Percentiles rank a stretch among this genome's conserved stretches.
Evolutionary conservation across 2,888 invertebrate genomes (phyloP).

Genomic region (Dendrolimus houi): DNA sequence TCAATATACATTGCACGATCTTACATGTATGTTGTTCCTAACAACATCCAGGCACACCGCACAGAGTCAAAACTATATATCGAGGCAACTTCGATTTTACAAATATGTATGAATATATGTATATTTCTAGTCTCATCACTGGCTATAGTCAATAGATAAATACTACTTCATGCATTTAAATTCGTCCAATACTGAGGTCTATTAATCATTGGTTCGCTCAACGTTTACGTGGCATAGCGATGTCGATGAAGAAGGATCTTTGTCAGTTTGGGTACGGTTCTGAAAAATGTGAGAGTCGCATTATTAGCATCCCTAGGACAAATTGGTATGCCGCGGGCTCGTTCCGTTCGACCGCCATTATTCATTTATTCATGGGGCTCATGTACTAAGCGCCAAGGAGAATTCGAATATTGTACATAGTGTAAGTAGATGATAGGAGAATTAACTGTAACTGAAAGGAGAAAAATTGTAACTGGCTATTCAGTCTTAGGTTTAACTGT

Average conservation of each 20-base stretch:
- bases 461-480: not conserved
- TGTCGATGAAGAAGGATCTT: slow-evolving; percentile 45
- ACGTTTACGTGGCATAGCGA: slow-evolving; percentile 14
- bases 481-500: too few species aligned
- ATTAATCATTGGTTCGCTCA: slow-evolving; percentile 21
- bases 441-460: not conserved
- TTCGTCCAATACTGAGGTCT: slow-evolving; percentile 7
- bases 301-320: slow-evolving; percentile 63
- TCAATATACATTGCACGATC: too few species aligned
- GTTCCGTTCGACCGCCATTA: slow-evolving; percentile 58
- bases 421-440: slow-evolving; percentile 1
- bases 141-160: too few species aligned
- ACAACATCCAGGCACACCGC: too few species aligned
- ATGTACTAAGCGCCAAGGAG: slow-evolving; percentile 41
- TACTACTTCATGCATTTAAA: not conserved
- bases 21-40: too few species aligned
- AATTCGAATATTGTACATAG: slow-evolving; percentile 36
- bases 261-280: slow-evolving; percentile 35
- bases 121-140: too few species aligned
- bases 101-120: too few species aligned
- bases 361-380: slow-evolving; percentile 69
- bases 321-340: slow-evolving; percentile 66
- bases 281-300: slow-evolving; percentile 61
- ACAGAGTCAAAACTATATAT: too few species aligned
- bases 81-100: too few species aligned